Conservation (phyloP, 2,797 vertebrate genomes). For the Ispidina lecontei region DNA sequence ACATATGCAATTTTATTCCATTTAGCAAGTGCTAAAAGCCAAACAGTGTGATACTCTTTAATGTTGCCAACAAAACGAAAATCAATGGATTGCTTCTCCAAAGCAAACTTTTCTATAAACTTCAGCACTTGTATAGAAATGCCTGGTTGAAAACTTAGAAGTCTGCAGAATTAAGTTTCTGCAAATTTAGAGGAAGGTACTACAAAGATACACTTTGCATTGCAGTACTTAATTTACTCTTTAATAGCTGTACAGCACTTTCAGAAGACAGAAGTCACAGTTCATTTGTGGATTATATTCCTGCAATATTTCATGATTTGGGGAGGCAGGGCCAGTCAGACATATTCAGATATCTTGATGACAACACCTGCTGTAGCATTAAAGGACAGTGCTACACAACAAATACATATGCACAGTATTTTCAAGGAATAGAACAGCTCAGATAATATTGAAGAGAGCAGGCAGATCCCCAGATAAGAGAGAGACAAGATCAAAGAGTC, state of each 20-base stretch:
- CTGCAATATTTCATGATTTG: not conserved
- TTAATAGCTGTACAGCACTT: not conserved
- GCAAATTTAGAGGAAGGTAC: not conserved
- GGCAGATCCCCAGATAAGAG: not conserved
- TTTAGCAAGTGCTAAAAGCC: not conserved
- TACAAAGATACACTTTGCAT: not conserved
- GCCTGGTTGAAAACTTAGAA: not conserved
- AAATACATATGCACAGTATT: not conserved
- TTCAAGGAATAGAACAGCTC: not conserved
- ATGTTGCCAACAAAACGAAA: not conserved
- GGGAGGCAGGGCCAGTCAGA: fast-evolving
- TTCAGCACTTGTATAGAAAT: not conserved
- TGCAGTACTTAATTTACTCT: not conserved
- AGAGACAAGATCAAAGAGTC: not conserved
- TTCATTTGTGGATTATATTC: not conserved
- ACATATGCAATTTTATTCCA: not conserved
- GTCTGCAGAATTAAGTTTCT: not conserved
- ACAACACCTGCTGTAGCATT: not conserved
- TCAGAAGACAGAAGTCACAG: not conserved
- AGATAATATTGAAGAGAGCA: not conserved
- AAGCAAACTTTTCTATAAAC: not conserved
- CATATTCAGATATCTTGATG: not conserved
- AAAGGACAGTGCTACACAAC: not conserved
- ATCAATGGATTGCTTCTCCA: not conserved
- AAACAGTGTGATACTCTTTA: not conserved